Base-by-base conservation (phyloP, 1,140 invertebrate species). In the Pogonognathellus flavescens region DNA sequence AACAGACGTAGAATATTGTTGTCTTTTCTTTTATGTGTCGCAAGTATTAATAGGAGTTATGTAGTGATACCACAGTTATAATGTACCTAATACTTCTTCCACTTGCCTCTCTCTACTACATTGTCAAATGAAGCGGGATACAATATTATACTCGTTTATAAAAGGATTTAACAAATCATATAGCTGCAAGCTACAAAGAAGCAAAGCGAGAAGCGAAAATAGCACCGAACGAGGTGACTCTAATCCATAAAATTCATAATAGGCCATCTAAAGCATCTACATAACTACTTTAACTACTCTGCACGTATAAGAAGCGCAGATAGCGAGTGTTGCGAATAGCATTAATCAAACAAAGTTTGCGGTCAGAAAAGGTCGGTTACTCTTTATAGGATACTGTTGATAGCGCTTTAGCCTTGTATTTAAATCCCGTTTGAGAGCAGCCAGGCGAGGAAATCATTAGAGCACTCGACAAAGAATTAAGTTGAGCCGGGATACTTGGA, bases 401-500 rank as follows among this genome's bases (percentile, higher is more conserved):
- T 13, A 50, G 41, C 31, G 31, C 11, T n/a, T 25, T n/a, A 49
- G 9, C 11, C 13, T 11, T 13, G 70, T 76, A 76, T 76, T 76
- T 76, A 76, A 76, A 76, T 76, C 70, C 31, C 41, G 70, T 76
- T 76, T 66, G 20, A 6, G 31, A 76, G 70, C 41, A 76, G 11
- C 70, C 14, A 76, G 49, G 70, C 70, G 41, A 50, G 31, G 41
- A 50, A 66, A 66, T 25, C 25, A 25, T 20, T 66, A 66, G 62
- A 66, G 62, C 62, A n/a, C 70, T 76, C 70, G 16, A 76, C 25
- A 76, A 76, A 76, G 70, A 76, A 76, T 76, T 49, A 76, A 76
- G 70, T 50, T 49, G 13, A 49, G n/a, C 31, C 25, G 1, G 70
- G 18, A n/a, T 76, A 76, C n/a, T 49, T 76, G 70, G 14, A 41